Evolutionary conservation across 2,888 invertebrate genomes (phyloP).

Genomic region (Odontothrips loti): DNA sequence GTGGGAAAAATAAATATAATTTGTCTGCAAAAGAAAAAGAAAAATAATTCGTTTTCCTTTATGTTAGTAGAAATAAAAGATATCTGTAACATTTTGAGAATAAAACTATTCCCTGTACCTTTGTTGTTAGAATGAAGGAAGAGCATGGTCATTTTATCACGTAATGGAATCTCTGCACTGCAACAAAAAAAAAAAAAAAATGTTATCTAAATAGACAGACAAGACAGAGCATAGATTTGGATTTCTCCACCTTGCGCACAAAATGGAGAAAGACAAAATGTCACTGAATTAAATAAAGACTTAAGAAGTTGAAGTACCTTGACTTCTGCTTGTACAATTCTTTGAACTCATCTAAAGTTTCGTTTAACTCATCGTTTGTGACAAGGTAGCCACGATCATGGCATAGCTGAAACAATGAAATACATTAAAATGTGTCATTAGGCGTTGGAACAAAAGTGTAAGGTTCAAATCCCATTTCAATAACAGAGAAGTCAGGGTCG

Average conservation of each 20-base stretch:
- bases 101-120: slow-evolving; percentile 63
- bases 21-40: slow-evolving; percentile 62
- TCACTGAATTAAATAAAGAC: slow-evolving; percentile 6
- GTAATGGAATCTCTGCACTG: slow-evolving; percentile 87
- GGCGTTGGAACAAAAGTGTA: not conserved
- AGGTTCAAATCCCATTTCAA: too few relatives aligned
- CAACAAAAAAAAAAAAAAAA: slow-evolving; percentile 41
- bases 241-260: slow-evolving; percentile 28
- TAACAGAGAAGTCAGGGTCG: too few relatives aligned
- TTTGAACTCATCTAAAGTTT: slow-evolving; percentile 96
- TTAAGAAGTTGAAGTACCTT: slow-evolving; percentile 54
- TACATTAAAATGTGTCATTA: not conserved
- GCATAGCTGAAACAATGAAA: slow-evolving; percentile 65
- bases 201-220: not conserved
- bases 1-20: slow-evolving; percentile 99
- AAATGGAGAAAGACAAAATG: not conserved
- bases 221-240: too few relatives aligned
- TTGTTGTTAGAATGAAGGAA: slow-evolving; percentile 96
- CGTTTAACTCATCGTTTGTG: slow-evolving; percentile 98
- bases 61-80: not conserved
- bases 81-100: not conserved
- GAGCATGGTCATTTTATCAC: slow-evolving; percentile 91
- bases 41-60: not conserved
- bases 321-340: slow-evolving; percentile 96
- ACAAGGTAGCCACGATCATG: slow-evolving; percentile 98